A percentile compares a stretch with the other conserved stretches of the same genome.
Conservation (phyloP, 1,140 invertebrate species). For the Ceratina calcarata region DNA sequence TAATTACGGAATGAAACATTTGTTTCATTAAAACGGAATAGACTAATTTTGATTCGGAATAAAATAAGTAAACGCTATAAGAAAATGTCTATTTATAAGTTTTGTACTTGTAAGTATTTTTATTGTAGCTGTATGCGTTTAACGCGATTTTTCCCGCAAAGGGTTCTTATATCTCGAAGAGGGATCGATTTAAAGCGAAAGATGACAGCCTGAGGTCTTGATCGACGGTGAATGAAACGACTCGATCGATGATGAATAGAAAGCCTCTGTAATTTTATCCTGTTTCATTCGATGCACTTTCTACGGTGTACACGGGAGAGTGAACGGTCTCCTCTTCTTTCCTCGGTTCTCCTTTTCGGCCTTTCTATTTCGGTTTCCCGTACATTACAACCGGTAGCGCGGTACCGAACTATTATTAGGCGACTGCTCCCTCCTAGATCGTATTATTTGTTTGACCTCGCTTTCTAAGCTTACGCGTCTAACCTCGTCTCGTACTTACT, state of each 20-base stretch:
- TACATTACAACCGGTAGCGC: slow-evolving; percentile 71
- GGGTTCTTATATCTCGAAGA: too few relatives aligned
- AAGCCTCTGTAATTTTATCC: slow-evolving; percentile 25
- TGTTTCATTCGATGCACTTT: slow-evolving; percentile 23
- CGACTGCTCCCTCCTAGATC: slow-evolving; percentile 59
- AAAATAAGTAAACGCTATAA: too few relatives aligned
- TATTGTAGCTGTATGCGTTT: too few relatives aligned
- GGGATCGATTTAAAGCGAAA: neutral
- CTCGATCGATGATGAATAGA: neutral
- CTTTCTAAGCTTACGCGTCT: slow-evolving; percentile 52
- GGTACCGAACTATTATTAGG: slow-evolving; percentile 71
- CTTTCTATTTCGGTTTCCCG: slow-evolving; percentile 71
- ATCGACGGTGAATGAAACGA: neutral
- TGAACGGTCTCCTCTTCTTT: slow-evolving; percentile 16
- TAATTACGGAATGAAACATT: too few relatives aligned
- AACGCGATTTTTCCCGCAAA: too few relatives aligned
- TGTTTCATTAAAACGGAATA: too few relatives aligned
- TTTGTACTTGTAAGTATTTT: too few relatives aligned
- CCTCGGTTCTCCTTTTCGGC: slow-evolving; percentile 49
- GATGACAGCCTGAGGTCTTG: too few relatives aligned
- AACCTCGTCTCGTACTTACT: slow-evolving; percentile 42
- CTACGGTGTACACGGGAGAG: neutral
- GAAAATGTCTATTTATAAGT: too few relatives aligned
- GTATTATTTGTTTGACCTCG: slow-evolving; percentile 74
- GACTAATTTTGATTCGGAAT: too few relatives aligned